Conservation (phyloP, 2,797 vertebrate species). For the Amniataba percoides region DNA sequence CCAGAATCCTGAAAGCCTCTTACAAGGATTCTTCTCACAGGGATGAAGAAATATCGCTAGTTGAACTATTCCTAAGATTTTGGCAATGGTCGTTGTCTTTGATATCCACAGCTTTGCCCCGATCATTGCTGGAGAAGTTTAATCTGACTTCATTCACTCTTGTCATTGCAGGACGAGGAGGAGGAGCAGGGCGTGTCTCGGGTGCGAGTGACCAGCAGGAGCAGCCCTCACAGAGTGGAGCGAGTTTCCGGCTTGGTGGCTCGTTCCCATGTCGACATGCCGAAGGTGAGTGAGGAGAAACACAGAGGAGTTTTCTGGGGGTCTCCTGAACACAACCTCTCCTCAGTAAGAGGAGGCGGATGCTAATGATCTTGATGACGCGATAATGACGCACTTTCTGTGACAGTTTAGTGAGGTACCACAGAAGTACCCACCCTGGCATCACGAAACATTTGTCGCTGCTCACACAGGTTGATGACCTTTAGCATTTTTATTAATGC, state of each 20-base stretch:
- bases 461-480: slow-evolving; percentile 14
- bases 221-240: slow-evolving; percentile 86
- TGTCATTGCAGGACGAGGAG: slow-evolving; percentile 55
- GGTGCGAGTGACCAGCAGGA: slow-evolving; percentile 88
- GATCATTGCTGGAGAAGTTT: background rate
- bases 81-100: background rate
- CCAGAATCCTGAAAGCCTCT: background rate
- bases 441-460: slow-evolving; percentile 21
- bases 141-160: background rate
- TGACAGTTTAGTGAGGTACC: slow-evolving; percentile 14
- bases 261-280: slow-evolving; percentile 80
- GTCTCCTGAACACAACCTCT: slow-evolving; percentile 1
- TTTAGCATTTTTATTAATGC: slow-evolving; percentile 24
- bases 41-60: background rate
- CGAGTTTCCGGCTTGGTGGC: slow-evolving; percentile 86
- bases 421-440: background rate
- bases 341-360: background rate
- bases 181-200: slow-evolving; percentile 79
- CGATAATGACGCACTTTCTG: slow-evolving; percentile 26
- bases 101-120: background rate
- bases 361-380: slow-evolving; percentile 15
- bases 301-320: background rate
- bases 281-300: slow-evolving; percentile 85
- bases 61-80: background rate
- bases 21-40: background rate